A percentile compares a stretch with the other conserved stretches of the same genome.
Evolutionary conservation across 2,888 invertebrate genomes (phyloP).

Genomic region (Athripsodes cinereus): DNA sequence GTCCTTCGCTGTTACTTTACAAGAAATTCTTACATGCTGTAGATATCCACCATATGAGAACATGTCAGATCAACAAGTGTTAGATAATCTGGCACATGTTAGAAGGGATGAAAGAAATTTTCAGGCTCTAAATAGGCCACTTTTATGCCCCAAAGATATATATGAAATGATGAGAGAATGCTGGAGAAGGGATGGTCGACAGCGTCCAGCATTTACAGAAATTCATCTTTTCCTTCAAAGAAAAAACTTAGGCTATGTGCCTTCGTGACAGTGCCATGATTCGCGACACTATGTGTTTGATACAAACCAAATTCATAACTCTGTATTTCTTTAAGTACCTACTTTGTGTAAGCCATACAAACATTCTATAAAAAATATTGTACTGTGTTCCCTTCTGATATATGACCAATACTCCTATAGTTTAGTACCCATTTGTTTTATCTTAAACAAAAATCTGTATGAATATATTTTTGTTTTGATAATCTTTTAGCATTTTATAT

Average conservation of each 20-base stretch:
- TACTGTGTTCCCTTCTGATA: neutral
- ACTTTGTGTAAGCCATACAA: neutral
- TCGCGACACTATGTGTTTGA: conserved; percentile 20
- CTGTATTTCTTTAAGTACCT: conserved; percentile 16
- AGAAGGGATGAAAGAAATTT: conserved; percentile 61
- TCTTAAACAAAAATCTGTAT: neutral
- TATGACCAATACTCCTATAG: neutral
- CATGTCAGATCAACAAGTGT: conserved; percentile 71
- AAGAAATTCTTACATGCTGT: conserved; percentile 82
- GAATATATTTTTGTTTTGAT: neutral
- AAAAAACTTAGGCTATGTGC: conserved; percentile 38
- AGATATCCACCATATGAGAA: conserved; percentile 77
- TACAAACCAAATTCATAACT: conserved; percentile 17
- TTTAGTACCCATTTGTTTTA: neutral
- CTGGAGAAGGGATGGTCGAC: conserved; percentile 73
- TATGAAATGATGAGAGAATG: conserved; percentile 83
- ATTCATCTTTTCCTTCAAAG: conserved; percentile 79
- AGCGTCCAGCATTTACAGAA: conserved; percentile 75
- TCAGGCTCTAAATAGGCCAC: conserved; percentile 55
- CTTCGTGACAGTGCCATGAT: conserved; percentile 22
- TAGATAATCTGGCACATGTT: conserved; percentile 75
- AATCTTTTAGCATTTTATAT: neutral
- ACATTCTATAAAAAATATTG: neutral
- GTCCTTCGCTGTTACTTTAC: conserved; percentile 82
- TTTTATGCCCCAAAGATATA: conserved; percentile 77